Conservation (phyloP, 2,888 invertebrate species). For the Patella caerulea region DNA sequence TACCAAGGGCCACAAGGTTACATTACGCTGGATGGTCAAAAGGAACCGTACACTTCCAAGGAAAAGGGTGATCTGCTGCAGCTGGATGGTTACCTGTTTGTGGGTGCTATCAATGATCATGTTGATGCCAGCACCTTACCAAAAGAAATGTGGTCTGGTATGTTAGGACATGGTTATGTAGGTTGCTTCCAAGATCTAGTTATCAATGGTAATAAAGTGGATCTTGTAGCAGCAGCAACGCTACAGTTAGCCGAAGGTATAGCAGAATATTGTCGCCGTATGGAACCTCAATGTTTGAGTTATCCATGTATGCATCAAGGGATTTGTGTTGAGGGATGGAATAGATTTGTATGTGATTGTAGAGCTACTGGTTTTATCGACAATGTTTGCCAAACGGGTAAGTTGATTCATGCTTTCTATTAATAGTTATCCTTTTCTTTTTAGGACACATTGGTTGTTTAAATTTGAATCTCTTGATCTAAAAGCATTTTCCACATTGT, state of each 20-base stretch:
- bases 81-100: conserved; percentile 85
- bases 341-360: conserved; percentile 94
- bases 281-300: conserved; percentile 74
- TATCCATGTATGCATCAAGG: conserved; percentile 93
- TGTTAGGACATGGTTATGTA: conserved; percentile 90
- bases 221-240: conserved; percentile 88
- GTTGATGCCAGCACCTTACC: conserved; percentile 83
- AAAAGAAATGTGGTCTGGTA: conserved; percentile 90
- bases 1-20: conserved; percentile 86
- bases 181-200: conserved; percentile 93
- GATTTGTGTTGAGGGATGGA: conserved; percentile 93
- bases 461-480: too few relatives aligned
- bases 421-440: too few relatives aligned
- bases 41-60: conserved; percentile 69
- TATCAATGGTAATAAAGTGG: conserved; percentile 88
- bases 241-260: conserved; percentile 93
- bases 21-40: conserved; percentile 86
- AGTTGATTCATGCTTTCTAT: conserved; percentile 33
- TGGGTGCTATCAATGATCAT: conserved; percentile 81
- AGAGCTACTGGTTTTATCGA: conserved; percentile 89
- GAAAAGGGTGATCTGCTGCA: conserved; percentile 90
- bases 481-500: too few relatives aligned
- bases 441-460: too few relatives aligned
- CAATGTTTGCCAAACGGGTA: conserved; percentile 90
- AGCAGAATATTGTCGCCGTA: conserved; percentile 86